A percentile compares a stretch with the other conserved stretches of the same genome.
Evolutionary conservation across 2,888 invertebrate species (phyloP).

Genomic region (Leptopilina syphax): DNA sequence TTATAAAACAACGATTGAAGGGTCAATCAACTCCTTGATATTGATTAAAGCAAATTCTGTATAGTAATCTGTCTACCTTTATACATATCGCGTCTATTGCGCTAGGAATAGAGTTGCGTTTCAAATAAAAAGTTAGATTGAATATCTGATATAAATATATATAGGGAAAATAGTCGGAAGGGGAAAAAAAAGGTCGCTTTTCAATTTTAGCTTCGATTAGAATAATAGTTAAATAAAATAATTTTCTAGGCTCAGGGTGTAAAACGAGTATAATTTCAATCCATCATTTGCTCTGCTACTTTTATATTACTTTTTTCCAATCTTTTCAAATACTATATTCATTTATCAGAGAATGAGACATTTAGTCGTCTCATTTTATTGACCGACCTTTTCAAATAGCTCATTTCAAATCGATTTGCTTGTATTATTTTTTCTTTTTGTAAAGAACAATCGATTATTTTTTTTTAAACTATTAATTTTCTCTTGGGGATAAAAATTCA

Average conservation of each 20-base stretch:
- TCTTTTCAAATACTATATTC: constrained; percentile 9
- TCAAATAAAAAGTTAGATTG: constrained; percentile 24
- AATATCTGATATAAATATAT: background rate
- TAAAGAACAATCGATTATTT: background rate
- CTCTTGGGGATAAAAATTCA: too few relatives aligned
- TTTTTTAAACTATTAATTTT: background rate
- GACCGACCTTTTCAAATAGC: background rate
- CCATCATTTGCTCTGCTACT: background rate
- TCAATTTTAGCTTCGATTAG: constrained; percentile 25
- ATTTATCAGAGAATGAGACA: constrained; percentile 23
- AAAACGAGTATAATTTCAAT: background rate
- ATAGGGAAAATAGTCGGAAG: background rate
- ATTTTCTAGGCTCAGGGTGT: background rate
- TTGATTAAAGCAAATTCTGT: constrained; percentile 40
- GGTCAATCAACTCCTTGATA: constrained; percentile 31
- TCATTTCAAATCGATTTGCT: background rate
- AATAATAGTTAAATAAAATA: background rate
- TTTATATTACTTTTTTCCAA: background rate
- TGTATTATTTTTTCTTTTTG: background rate
- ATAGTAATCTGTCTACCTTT: constrained; percentile 39
- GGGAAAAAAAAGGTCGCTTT: constrained; percentile 1
- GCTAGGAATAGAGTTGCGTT: constrained; percentile 17
- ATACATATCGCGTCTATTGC: constrained; percentile 19
- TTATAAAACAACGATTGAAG: constrained; percentile 17
- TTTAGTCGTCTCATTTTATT: constrained; percentile 5